Conservation (phyloP, 2,888 invertebrate genomes). For the Nomada fucata region DNA sequence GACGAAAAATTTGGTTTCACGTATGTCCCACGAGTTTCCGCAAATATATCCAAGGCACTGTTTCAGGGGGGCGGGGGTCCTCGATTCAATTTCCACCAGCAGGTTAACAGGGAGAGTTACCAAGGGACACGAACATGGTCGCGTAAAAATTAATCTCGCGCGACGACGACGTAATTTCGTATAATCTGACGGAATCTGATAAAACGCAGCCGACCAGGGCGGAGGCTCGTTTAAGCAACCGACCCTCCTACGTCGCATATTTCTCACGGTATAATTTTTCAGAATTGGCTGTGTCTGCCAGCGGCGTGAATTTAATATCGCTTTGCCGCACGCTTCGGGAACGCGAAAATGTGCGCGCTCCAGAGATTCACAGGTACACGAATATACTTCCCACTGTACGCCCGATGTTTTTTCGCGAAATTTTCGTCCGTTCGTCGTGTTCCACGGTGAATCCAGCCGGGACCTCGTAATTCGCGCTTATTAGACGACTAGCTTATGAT, state of each 20-base stretch:
- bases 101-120: conserved; percentile 17
- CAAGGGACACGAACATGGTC: neutral
- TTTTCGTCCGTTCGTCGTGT: neutral
- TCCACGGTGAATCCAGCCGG: neutral
- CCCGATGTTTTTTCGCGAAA: neutral
- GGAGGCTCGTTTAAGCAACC: conserved; percentile 40
- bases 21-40: neutral
- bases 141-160: conserved; percentile 61
- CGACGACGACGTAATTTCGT: conserved; percentile 60
- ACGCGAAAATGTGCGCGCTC: conserved; percentile 3
- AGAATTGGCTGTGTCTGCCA: conserved; percentile 17
- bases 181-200: conserved; percentile 59
- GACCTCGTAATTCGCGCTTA: neutral
- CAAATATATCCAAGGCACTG: neutral
- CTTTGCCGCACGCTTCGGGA: neutral
- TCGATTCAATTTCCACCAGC: conserved; percentile 13
- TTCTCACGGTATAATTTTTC: conserved; percentile 40
- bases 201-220: conserved; percentile 33
- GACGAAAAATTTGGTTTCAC: too few species aligned
- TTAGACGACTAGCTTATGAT: too few species aligned
- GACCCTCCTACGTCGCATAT: conserved; percentile 10
- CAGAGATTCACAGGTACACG: neutral
- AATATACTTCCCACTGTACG: neutral
- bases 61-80: neutral
- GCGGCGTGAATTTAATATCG: conserved; percentile 38